phyloP scores from a whole-genome alignment of 1,140 invertebrate genomes.

The Aphis craccivora region DNA sequence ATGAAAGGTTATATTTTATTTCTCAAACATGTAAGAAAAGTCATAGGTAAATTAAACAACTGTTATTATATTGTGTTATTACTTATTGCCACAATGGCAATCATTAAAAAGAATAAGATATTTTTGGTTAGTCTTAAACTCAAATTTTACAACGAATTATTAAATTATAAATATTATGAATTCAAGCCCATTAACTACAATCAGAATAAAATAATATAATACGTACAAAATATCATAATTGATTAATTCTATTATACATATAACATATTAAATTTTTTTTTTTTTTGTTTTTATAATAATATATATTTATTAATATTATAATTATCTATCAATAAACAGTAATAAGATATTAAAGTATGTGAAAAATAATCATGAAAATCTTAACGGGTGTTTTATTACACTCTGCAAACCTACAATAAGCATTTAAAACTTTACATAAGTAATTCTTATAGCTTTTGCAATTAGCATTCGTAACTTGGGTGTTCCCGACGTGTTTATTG shows the following conservation, averaged over 20 bases:
- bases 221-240: background rate
- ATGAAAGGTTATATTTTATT: background rate
- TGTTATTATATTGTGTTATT: background rate
- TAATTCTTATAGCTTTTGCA: slow-evolving; percentile 44
- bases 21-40: background rate
- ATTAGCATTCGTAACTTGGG: slow-evolving; percentile 51
- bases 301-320: background rate
- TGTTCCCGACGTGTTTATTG: slow-evolving; percentile 46
- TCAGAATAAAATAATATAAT: background rate
- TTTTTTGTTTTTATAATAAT: background rate
- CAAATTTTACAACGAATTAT: no score
- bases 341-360: background rate
- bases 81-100: background rate
- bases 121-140: no score
- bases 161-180: no score
- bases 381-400: background rate
- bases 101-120: no score
- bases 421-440: slow-evolving; percentile 47
- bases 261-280: background rate
- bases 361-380: background rate
- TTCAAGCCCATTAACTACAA: background rate
- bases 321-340: background rate
- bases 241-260: background rate
- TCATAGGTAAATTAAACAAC: no score
- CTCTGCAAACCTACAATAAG: background rate